Conservation (phyloP, 2,113 vertebrate species). For the Neofelis nebulosa region DNA sequence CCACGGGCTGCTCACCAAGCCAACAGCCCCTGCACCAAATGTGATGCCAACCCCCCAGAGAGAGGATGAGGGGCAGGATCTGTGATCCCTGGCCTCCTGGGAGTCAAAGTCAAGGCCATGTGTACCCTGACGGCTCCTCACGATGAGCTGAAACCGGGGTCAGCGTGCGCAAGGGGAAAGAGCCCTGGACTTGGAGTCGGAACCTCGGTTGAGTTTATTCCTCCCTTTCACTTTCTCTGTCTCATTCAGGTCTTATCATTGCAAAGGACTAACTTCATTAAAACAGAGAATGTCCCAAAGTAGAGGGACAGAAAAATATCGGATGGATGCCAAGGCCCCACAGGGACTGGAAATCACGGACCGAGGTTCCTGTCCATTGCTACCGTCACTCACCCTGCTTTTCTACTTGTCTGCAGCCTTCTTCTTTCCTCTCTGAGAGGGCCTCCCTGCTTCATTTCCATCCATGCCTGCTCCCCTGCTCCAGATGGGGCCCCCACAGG, state of each 20-base stretch:
- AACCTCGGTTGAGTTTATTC: background rate
- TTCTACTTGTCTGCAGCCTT: background rate
- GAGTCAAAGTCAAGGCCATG: background rate
- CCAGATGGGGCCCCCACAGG: background rate
- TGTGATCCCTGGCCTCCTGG: background rate
- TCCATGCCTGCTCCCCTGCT: background rate
- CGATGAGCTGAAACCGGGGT: background rate
- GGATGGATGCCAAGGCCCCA: background rate
- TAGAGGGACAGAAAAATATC: background rate
- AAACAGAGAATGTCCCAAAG: background rate
- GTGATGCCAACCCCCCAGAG: background rate
- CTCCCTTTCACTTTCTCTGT: background rate
- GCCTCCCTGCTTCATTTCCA: background rate
- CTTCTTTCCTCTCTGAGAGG: background rate
- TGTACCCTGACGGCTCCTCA: background rate
- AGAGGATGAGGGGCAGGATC: background rate
- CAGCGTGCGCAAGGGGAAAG: background rate
- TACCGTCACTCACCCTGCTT: background rate
- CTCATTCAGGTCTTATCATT: background rate
- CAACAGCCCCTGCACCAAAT: no score
- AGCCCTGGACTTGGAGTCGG: background rate
- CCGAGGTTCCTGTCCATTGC: background rate
- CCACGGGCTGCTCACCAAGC: background rate
- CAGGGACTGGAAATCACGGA: background rate
- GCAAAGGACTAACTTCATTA: background rate